Base-by-base conservation (phyloP, 1,140 invertebrate species). In the Drosophila quadrilineata region DNA sequence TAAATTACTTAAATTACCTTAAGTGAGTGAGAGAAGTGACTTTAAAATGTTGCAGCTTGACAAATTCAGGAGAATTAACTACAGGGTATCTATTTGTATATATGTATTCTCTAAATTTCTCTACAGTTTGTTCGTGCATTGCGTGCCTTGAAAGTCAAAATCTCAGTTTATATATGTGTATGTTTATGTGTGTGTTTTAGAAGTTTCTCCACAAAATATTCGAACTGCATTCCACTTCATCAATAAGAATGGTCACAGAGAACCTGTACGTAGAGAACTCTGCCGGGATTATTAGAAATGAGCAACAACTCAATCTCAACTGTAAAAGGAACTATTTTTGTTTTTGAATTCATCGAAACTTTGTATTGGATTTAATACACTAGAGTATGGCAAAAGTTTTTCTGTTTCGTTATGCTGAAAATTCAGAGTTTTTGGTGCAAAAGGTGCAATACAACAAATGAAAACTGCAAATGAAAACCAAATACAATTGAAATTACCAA, bases 1-100 rank as follows among this genome's bases (percentile, higher is more conserved):
- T 66, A 35, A 66, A 66, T 66, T 66, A 66, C 29, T n/a, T n/a
- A n/a, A n/a, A n/a, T n/a, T n/a, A n/a, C 29, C 59, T 35, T 17
- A 66, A 50, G 22, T n/a, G 9, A 10, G 29, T 43, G 21, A 21
- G 16, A 6, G 38, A 59, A 66, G 24, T 58, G 26, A 16, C 28
- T 50, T 6, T n/a, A 10, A 21, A 65, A 45, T 29, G 40, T 33
- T 40, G 28, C 2, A 38, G 38, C 43, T n/a, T n/a, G n/a, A n/a
- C n/a, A n/a, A n/a, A n/a, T n/a, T n/a, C n/a, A n/a, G n/a, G n/a
- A n/a, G n/a, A n/a, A n/a, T n/a, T n/a, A n/a, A n/a, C n/a, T n/a
- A n/a, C n/a, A 8, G 33, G 33, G 14, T 16, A 16, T 16, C 33
- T 36, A 2, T 17, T 36, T 5, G n/a, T 1, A 8, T 3, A 16